Evolutionary conservation across 2,888 invertebrate genomes (phyloP).

Genomic region (Flabesymbios commensalis): DNA sequence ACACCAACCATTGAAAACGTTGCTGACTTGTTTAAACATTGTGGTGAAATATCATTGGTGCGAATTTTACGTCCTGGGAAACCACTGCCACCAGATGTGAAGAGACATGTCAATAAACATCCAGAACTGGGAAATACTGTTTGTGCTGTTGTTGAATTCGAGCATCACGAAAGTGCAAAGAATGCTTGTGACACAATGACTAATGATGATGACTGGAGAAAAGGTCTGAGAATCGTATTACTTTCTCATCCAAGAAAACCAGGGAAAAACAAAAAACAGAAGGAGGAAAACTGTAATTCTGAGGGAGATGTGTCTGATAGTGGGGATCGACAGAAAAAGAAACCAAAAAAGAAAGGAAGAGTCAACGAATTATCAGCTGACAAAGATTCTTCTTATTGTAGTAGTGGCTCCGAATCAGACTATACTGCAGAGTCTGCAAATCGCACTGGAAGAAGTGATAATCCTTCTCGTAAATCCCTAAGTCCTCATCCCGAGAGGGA

Average conservation of each 20-base stretch:
- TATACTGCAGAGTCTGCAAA: background rate
- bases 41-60: constrained; percentile 87
- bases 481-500: constrained; percentile 28
- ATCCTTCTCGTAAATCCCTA: constrained; percentile 15
- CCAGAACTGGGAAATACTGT: constrained; percentile 80
- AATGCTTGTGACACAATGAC: constrained; percentile 70
- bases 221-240: constrained; percentile 57
- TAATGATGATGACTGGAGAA: constrained; percentile 56
- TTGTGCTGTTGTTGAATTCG: constrained; percentile 91
- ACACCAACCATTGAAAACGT: constrained; percentile 86
- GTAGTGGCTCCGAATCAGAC: constrained; percentile 56
- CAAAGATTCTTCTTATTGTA: constrained; percentile 48
- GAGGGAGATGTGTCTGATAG: background rate
- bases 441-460: constrained; percentile 4
- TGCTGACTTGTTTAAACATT: constrained; percentile 82
- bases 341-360: constrained; percentile 21
- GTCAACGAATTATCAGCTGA: constrained; percentile 44
- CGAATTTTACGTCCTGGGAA: constrained; percentile 86
- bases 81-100: constrained; percentile 86
- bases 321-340: constrained; percentile 22
- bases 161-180: constrained; percentile 82
- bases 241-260: constrained; percentile 41
- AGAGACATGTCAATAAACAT: constrained; percentile 87
- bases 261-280: constrained; percentile 41
- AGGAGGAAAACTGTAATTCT: constrained; percentile 31